Evolutionary conservation across 2,888 invertebrate genomes (phyloP).

Genomic region (Pandemis cinnamomeana): DNA sequence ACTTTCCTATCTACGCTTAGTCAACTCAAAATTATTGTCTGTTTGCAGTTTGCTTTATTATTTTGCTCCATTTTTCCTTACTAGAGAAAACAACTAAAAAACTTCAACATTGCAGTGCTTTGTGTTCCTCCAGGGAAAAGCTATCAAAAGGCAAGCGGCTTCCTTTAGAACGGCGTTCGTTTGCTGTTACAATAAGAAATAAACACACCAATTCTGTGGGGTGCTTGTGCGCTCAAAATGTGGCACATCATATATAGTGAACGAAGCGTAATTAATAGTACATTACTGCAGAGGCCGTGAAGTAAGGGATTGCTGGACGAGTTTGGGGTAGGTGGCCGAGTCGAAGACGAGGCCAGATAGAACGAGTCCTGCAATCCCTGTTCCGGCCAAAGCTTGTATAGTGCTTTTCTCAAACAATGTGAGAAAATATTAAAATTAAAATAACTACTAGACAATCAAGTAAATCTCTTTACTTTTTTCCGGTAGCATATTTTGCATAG

Average conservation of each 20-base stretch:
- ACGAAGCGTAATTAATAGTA: background rate
- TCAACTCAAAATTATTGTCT: conserved; percentile 10
- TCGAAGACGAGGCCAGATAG: no score
- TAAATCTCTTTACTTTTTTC: no score
- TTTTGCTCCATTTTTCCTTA: conserved; percentile 25
- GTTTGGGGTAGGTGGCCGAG: no score
- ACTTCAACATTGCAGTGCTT: conserved; percentile 48
- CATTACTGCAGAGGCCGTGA: no score
- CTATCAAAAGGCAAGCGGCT: conserved; percentile 57
- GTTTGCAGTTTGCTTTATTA: conserved; percentile 17
- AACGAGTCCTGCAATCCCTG: no score
- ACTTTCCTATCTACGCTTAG: background rate
- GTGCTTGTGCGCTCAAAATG: background rate
- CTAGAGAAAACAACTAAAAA: conserved; percentile 35
- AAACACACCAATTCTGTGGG: conserved; percentile 4
- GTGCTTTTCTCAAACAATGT: no score
- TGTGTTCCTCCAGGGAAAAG: conserved; percentile 50
- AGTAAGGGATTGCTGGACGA: no score
- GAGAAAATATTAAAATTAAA: no score
- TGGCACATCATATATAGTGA: background rate
- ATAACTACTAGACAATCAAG: no score
- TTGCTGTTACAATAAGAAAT: conserved; percentile 46
- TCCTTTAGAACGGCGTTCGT: conserved; percentile 52
- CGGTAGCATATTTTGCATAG: no score
- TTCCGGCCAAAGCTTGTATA: no score